Evolutionary conservation across 2,797 vertebrate genomes (phyloP), one percentile per base, ranked within the genome.

Genomic region (Babyrousa celebensis): DNA sequence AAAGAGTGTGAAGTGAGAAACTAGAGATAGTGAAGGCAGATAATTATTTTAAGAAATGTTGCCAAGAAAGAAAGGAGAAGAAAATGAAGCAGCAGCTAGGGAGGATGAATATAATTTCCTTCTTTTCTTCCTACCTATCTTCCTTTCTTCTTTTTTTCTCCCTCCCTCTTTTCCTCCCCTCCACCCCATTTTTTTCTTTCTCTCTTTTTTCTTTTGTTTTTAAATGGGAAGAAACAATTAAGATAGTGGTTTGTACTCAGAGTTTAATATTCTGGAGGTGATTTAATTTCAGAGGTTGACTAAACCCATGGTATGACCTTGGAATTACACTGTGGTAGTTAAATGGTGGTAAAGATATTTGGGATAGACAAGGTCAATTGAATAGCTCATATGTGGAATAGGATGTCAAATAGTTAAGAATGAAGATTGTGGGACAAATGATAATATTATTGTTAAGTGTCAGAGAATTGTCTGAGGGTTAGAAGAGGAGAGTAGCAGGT

Each of bases 251-350:
- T 75, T 93, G 9, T 62, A 71, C 12, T 27, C n/a, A 58, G 27
- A 90, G 68, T 85, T 87, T 80, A 85, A 87, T 27, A 60, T 83
- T 89, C 43, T 83, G 48, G 12, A 89, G 11, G 27, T 86, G 62
- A 94, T 4, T 68, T 93, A 78, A 91, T 70, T 93, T 25, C 17
- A 70, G 83, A 25, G 29, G 14, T 85, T 84, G n/a, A 67, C 20
- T 56, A 70, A 27, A 40, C n/a, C 6, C 2, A 23, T 29, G 75
- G 9, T 71, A 52, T 32, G 80, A 68, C 27, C 86, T 62, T 62
- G 43, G 40, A 58, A 56, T 25, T 62, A 16, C 16, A 27, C 12
- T 25, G 17, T 84, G 6, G 32, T 82, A 79, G 27, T 14, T 90
- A 10, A 75, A 65, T 48, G 27, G 56, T 85, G 15, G 14, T 56